Percentiles rank a stretch among this genome's conserved stretches.
Evolutionary conservation across 2,888 invertebrate species (phyloP).

Genomic region (Diplazon laetatorius): DNA sequence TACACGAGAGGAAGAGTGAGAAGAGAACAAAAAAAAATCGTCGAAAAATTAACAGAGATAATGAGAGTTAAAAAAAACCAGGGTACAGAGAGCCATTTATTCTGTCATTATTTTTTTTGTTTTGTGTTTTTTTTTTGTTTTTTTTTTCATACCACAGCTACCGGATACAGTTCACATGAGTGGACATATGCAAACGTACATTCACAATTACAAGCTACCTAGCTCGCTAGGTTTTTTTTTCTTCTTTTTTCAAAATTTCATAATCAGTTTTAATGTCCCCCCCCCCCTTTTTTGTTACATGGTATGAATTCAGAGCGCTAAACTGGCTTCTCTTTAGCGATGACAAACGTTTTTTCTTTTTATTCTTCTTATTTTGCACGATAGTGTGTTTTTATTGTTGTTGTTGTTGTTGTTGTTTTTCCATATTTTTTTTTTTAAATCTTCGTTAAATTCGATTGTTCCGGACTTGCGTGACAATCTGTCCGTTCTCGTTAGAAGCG

Average conservation of each 20-base stretch:
- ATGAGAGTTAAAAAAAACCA: slow-evolving; percentile 66
- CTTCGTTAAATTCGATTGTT: slow-evolving; percentile 50
- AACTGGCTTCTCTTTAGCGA: slow-evolving; percentile 71
- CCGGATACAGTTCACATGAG: slow-evolving; percentile 77
- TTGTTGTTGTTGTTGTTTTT: too few relatives aligned
- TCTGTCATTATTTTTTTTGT: too few relatives aligned
- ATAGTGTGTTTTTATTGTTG: slow-evolving; percentile 22
- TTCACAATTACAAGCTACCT: slow-evolving; percentile 76
- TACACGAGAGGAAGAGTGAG: slow-evolving; percentile 49
- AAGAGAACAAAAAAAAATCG: slow-evolving; percentile 47
- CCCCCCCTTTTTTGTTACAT: slow-evolving; percentile 57
- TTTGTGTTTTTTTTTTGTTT: too few relatives aligned
- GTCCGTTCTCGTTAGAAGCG: slow-evolving; percentile 60
- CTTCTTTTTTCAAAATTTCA: slow-evolving; percentile 44
- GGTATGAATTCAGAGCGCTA: slow-evolving; percentile 70
- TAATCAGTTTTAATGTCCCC: slow-evolving; percentile 52
- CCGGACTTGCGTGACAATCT: slow-evolving; percentile 59
- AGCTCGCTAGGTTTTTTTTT: slow-evolving; percentile 72
- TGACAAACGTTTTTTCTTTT: slow-evolving; percentile 41
- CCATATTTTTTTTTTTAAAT: slow-evolving; percentile 27
- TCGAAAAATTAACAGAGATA: slow-evolving; percentile 40
- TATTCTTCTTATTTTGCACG: slow-evolving; percentile 45
- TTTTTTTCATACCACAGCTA: slow-evolving; percentile 75
- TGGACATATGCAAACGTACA: slow-evolving; percentile 78
- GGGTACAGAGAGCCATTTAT: slow-evolving; percentile 78